Base-by-base conservation (phyloP, 2,113 vertebrate genomes). In the Gymnogyps californianus region DNA sequence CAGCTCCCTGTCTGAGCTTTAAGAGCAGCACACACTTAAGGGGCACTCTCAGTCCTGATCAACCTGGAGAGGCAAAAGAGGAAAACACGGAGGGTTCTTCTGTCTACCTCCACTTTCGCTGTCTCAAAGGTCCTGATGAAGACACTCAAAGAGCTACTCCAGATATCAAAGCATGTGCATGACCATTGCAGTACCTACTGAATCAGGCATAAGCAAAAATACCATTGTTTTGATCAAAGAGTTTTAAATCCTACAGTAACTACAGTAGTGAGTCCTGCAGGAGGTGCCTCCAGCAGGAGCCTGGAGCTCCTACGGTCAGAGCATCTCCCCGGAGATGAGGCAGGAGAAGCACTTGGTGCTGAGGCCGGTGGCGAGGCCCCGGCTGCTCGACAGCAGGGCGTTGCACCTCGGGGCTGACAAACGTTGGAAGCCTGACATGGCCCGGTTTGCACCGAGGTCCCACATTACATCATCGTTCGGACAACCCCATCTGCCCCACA, bases 391-490 rank as follows among this genome's bases (percentile, higher is more conserved):
- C 0, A 1, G 58, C 58, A 36, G 65, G n/a, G 69, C 14, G 18
- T 11, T 20, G 51, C 49, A 38, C 6, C 42, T 40, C 55, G 10
- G 42, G 44, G 20, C 44, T 70, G 71, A 38, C 67, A 59, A 36
- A 71, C 38, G 18, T 1, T 4, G 61, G 58, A 34, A 81, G 38
- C 32, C 55, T 52, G 83, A 61, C 44, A 7, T 1, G 65, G 65
- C 87, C 74, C 28, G 38, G 49, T 83, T 85, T 85, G 80, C 81
- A 85, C 66, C 5, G 0, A 31, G 20, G 14, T 57, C 31, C 78
- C 58, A 22, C 66, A 36, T 82, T 32, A 38, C 89, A 74, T 72
- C 87, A 72, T 16, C 3, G 0, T 7, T 31, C 1, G 0, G 62
- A 67, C 79, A 83, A 42, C 19, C 55, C 36, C 40, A 59, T 15